Evolutionary conservation across 2,797 vertebrate genomes (phyloP).

Genomic region (Acropternis orthonyx): DNA sequence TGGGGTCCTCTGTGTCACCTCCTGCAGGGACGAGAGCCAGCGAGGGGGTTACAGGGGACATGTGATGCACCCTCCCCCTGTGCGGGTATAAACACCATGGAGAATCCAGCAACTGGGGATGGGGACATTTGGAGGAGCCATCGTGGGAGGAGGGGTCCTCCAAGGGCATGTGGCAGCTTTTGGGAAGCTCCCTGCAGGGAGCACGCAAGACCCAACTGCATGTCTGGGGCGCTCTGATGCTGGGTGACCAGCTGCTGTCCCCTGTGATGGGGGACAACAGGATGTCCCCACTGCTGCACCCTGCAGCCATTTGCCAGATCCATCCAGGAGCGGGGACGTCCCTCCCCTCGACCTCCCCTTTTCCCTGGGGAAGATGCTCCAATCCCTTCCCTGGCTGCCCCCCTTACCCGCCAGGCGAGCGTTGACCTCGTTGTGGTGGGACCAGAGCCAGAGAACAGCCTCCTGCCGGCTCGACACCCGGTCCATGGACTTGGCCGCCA

Average conservation of each 20-base stretch:
- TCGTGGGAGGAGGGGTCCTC: background rate
- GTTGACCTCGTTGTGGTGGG: slow-evolving; percentile 89
- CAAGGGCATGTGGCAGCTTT: background rate
- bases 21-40: slow-evolving; percentile 71
- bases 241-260: background rate
- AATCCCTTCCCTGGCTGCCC: fast-evolving
- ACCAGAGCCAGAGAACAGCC: slow-evolving; percentile 89
- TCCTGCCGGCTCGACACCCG: slow-evolving; percentile 54
- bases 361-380: background rate
- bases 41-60: background rate
- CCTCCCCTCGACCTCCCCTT: background rate
- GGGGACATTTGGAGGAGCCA: background rate
- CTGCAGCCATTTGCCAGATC: background rate
- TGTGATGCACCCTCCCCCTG: fast-evolving
- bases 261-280: fast-evolving
- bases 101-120: background rate
- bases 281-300: background rate
- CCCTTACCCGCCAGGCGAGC: slow-evolving; percentile 86
- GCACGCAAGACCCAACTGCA: background rate
- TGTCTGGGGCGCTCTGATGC: background rate
- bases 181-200: background rate
- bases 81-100: fast-evolving
- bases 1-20: slow-evolving; percentile 85
- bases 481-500: slow-evolving; percentile 81
- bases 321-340: background rate